A percentile compares a stretch with the other conserved stretches of the same genome.
Conservation (phyloP, 2,113 vertebrate species). For the Numenius arquata region DNA sequence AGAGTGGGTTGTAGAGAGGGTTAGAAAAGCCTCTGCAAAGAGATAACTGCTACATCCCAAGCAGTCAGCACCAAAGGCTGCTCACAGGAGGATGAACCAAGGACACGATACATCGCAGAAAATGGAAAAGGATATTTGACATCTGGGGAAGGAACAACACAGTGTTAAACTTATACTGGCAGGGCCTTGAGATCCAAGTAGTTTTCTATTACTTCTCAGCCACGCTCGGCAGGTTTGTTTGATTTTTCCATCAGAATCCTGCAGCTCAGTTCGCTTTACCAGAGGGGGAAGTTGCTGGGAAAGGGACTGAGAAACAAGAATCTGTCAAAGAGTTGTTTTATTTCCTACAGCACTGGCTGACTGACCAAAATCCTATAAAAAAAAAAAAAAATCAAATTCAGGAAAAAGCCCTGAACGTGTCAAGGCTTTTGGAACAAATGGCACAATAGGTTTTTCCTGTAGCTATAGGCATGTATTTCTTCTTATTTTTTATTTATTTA, state of each 20-base stretch:
- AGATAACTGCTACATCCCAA: neutral
- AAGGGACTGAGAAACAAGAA: constrained; percentile 37
- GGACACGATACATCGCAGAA: neutral
- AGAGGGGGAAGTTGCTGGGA: constrained; percentile 18
- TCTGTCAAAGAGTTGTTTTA: constrained; percentile 57
- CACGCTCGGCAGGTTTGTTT: constrained; percentile 49
- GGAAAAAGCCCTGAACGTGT: constrained; percentile 58
- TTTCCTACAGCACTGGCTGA: constrained; percentile 54
- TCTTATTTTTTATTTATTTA: constrained; percentile 71
- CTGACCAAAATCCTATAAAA: constrained; percentile 58
- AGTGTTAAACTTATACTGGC: constrained; percentile 13
- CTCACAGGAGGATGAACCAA: constrained; percentile 3
- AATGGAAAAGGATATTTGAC: neutral
- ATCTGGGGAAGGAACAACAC: neutral
- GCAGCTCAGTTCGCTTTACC: constrained; percentile 47
- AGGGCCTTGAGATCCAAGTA: constrained; percentile 60
- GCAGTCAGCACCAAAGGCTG: neutral
- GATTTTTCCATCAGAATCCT: constrained; percentile 65
- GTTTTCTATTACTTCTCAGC: constrained; percentile 52
- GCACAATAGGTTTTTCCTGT: constrained; percentile 38
- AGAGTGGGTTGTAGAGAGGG: neutral
- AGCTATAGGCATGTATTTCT: constrained; percentile 47
- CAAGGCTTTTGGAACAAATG: constrained; percentile 52
- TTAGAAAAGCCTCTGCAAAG: neutral
- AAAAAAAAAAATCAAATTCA: constrained; percentile 67